Percentiles rank a stretch among this genome's conserved stretches.
phyloP scores from a whole-genome alignment of 2,797 vertebrate genomes.

The Lepilemur ruficaudatus region DNA sequence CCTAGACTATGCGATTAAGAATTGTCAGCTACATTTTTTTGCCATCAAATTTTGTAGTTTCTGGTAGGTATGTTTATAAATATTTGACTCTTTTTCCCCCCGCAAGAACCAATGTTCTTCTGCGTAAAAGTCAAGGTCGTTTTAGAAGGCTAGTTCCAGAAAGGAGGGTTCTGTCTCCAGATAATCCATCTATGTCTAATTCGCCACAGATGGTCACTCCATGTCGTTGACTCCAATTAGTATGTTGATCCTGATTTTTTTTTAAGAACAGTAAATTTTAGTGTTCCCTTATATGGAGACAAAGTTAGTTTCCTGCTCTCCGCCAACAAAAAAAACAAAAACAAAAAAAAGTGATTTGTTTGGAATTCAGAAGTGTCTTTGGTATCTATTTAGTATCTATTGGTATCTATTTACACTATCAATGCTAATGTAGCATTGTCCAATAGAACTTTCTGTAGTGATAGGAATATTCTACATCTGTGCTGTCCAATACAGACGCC shows the following conservation, averaged over 20 bases:
- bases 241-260: not conserved
- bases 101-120: not conserved
- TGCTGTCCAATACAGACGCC: not conserved
- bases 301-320: not conserved
- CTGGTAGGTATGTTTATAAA: slow-evolving; percentile 19
- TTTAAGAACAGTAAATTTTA: not conserved
- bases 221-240: not conserved
- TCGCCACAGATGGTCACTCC: not conserved
- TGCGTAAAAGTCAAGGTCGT: not conserved
- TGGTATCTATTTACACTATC: too few species aligned
- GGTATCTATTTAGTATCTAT: not conserved
- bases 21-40: not conserved
- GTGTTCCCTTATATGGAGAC: not conserved
- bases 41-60: not conserved
- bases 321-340: not conserved
- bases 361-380: not conserved
- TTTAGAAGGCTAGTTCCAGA: not conserved
- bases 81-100: not conserved
- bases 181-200: not conserved
- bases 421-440: not conserved
- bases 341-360: not conserved
- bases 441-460: not conserved
- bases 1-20: not conserved
- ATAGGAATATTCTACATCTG: not conserved
- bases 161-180: not conserved